A percentile compares a stretch with the other conserved stretches of the same genome.
phyloP scores from a whole-genome alignment of 1,140 invertebrate genomes.

The Tetramorium alpestre region DNA sequence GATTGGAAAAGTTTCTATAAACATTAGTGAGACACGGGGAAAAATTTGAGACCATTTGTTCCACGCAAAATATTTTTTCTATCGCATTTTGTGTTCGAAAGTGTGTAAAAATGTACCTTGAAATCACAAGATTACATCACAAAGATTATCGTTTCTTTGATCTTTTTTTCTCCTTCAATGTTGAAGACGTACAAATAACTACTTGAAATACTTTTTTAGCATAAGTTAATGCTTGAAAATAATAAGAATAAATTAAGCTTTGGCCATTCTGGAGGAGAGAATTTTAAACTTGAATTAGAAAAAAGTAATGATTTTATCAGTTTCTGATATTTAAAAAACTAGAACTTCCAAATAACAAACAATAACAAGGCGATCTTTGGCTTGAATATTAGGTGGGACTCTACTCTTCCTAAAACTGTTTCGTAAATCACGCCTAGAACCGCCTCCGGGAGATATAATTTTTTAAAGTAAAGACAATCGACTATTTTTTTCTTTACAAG shows the following conservation, averaged over 20 bases:
- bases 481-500: neutral
- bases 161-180: slow-evolving; percentile 1
- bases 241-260: slow-evolving; percentile 12
- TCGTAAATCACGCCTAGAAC: neutral
- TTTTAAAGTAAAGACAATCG: neutral
- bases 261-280: neutral
- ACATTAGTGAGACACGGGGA: neutral
- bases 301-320: neutral
- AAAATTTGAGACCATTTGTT: no score
- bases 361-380: neutral
- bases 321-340: slow-evolving; percentile 8
- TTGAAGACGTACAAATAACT: neutral
- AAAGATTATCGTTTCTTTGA: neutral
- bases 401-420: slow-evolving; percentile 6
- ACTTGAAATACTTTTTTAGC: neutral
- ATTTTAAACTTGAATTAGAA: neutral
- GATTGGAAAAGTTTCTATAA: neutral
- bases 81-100: neutral
- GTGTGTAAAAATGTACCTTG: neutral
- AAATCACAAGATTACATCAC: neutral
- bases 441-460: neutral
- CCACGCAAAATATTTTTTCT: neutral
- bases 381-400: neutral
- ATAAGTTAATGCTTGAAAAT: neutral
- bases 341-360: neutral